Conservation (phyloP, 2,113 vertebrate genomes). For the Raphicerus campestris region DNA sequence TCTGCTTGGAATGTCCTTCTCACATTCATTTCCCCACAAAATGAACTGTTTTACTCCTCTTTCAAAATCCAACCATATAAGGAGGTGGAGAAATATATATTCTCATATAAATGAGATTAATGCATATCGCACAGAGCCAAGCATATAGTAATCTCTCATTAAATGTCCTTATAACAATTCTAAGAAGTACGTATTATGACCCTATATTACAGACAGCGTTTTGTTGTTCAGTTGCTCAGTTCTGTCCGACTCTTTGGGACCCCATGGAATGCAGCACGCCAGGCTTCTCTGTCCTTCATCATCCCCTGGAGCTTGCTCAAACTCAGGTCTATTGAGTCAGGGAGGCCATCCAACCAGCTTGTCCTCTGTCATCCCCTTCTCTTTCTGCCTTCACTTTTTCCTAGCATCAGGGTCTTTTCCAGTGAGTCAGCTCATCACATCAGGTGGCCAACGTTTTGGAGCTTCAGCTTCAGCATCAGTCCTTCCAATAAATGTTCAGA, state of each 20-base stretch:
- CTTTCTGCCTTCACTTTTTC: neutral
- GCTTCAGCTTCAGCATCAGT: neutral
- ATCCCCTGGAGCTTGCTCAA: neutral
- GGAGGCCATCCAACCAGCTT: neutral
- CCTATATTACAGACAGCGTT: neutral
- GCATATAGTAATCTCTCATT: neutral
- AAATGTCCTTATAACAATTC: neutral
- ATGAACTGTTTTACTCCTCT: neutral
- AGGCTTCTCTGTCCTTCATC: neutral
- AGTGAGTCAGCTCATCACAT: neutral
- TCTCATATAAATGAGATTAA: neutral
- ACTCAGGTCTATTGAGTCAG: neutral
- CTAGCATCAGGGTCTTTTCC: neutral
- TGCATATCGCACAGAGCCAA: neutral
- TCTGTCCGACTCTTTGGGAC: neutral
- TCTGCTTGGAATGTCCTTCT: neutral
- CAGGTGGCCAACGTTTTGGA: neutral
- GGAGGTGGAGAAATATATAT: neutral
- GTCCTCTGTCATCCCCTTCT: neutral
- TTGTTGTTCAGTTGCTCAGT: neutral
- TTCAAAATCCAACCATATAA: neutral
- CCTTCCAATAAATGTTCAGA: neutral
- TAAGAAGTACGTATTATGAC: neutral
- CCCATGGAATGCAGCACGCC: neutral
- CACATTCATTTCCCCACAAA: neutral